A percentile compares a stretch with the other conserved stretches of the same genome.
Conservation (phyloP, 2,888 invertebrate genomes). For the Drosophila tripunctata region DNA sequence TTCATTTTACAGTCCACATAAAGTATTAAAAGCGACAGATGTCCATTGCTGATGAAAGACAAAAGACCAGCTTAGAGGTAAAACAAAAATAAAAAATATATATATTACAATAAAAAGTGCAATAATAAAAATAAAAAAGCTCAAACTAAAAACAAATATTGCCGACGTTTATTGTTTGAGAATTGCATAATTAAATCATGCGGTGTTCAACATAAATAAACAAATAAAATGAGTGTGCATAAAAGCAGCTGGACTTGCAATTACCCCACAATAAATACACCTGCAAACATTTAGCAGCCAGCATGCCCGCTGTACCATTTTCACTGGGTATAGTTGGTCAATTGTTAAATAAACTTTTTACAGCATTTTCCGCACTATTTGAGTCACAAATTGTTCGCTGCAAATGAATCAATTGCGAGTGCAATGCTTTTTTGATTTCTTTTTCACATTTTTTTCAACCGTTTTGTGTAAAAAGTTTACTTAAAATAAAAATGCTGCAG, state of each 20-base stretch:
- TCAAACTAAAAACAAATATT: conserved; percentile 11
- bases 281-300: not conserved
- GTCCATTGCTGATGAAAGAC: conserved; percentile 41
- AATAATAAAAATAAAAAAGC: conserved; percentile 10
- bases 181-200: conserved; percentile 70
- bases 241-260: not conserved
- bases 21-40: conserved; percentile 70
- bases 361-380: conserved; percentile 73
- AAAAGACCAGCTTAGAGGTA: conserved; percentile 61
- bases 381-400: conserved; percentile 64
- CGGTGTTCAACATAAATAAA: conserved; percentile 27
- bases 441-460: conserved; percentile 14
- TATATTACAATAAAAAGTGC: conserved; percentile 1
- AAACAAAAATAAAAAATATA: not conserved
- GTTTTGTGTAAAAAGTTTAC: conserved; percentile 20
- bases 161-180: conserved; percentile 40
- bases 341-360: conserved; percentile 64
- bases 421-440: conserved; percentile 33
- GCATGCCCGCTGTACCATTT: not conserved
- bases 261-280: not conserved
- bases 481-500: not conserved
- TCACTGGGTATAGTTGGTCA: not conserved
- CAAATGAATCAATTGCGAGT: conserved; percentile 69
- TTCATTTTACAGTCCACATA: conserved; percentile 26
- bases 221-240: not conserved